These are phyloP conservation scores for Bombylius major DNA, from an alignment of 2,888 invertebrate genomes.

Conservation along the genomic window DNA sequence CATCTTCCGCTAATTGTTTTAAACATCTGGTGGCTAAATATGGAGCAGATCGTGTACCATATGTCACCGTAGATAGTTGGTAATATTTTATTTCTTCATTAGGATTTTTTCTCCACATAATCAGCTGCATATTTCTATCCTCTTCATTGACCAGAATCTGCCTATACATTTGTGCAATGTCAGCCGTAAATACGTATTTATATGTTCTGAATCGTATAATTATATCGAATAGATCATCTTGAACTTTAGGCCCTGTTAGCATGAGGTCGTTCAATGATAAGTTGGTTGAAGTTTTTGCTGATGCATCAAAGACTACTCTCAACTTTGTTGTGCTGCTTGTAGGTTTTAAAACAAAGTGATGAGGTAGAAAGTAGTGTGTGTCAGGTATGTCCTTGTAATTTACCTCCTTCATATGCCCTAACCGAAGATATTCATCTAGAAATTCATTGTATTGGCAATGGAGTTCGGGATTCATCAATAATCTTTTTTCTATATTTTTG, in stretches of 20 bases:
- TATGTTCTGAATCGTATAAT: conserved; percentile 4
- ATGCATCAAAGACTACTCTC: neutral
- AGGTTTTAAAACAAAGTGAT: neutral
- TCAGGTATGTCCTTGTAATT: neutral
- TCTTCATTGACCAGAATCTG: neutral
- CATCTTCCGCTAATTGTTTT: neutral
- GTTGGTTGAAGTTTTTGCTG: neutral
- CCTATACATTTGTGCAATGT: conserved; percentile 12
- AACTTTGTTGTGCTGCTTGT: neutral
- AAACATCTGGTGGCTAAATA: neutral
- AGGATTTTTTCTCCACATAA: neutral
- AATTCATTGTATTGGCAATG: neutral
- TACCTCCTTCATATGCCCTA: neutral
- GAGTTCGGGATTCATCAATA: neutral
- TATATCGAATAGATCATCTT: conserved; percentile 2
- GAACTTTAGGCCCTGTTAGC: conserved; percentile 7
- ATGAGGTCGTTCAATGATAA: neutral
- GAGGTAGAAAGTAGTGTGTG: neutral
- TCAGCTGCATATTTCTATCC: neutral
- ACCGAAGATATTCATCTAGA: neutral
- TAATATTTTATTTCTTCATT: conserved; percentile 23
- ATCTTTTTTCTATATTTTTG: neutral
- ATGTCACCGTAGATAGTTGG: conserved; percentile 21
- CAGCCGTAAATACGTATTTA: conserved; percentile 16
- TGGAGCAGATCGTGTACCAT: conserved; percentile 2